Evolutionary conservation across 2,797 vertebrate genomes (phyloP), one percentile per base, ranked within the genome.

Genomic region (Pseudotriccus pelzelni): DNA sequence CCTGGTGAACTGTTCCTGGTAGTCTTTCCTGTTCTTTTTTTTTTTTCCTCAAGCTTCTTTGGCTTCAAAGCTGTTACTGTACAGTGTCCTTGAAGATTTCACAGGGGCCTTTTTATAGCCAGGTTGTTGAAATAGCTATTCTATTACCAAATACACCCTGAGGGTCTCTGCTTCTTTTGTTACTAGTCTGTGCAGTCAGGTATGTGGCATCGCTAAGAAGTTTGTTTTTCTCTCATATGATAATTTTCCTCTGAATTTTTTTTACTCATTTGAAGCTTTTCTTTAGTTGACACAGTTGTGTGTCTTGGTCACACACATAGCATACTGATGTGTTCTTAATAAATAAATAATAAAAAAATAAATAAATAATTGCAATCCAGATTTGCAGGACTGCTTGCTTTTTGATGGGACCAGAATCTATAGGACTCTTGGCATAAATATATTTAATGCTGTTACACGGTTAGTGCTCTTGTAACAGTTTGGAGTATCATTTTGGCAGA

Each of bases 191-290:
- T 74, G 34, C 20, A 12, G 34, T 89, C 63, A 72, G 28, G 32
- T 80, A 30, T 2, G 5, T 84, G 43, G 34, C 41, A 14, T 22
- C 16, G 17, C 19, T 17, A 75, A 20, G 55, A 46, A 76, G n/a
- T 52, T 85, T 34, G 6, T 39, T 89, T 64, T 91, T 94, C 12
- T 86, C 36, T 83, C 15, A 16, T n/a, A 2, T 23, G 20, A 41
- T 16, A 21, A 3, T 83, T 85, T 91, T 77, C 20, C 16, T 93
- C 53, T 78, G 68, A 66, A 73, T 69, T 77, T 91, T 36, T 78
- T 68, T 56, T 70, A 25, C 23, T n/a, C 58, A 44, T n/a, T 75
- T 85, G 72, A 80, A 50, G n/a, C 8, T 75, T 78, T 79, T 89
- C 39, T 63, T 13, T 83, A 85, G 27, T 52, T 58, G 43, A 27